Percentiles rank a stretch among this genome's conserved stretches.
These are phyloP conservation scores for Macquaria australasica DNA, from an alignment of 2,113 vertebrate genomes.

Conservation along the genomic window DNA sequence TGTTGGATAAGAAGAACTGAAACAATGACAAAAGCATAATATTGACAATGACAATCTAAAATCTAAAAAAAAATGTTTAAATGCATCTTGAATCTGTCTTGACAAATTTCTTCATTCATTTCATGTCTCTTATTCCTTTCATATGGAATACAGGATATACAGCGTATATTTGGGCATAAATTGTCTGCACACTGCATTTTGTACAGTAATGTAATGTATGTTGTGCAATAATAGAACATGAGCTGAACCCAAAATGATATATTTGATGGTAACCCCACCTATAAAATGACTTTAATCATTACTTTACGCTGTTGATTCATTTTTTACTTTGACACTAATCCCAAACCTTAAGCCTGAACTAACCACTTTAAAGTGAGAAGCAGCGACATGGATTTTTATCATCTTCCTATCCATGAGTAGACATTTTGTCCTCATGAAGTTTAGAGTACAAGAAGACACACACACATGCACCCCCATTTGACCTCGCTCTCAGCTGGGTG, in stretches of 20 bases:
- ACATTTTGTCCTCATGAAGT: slow-evolving; percentile 18
- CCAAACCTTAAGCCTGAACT: not conserved
- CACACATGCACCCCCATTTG: slow-evolving; percentile 42
- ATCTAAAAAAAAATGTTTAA: not conserved
- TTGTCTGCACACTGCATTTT: not conserved
- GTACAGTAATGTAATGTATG: not conserved
- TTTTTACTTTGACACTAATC: not conserved
- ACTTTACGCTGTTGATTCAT: not conserved
- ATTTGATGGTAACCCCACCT: not conserved
- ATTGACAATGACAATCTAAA: not conserved
- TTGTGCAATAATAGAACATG: not conserved
- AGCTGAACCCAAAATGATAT: not conserved
- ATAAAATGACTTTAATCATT: not conserved
- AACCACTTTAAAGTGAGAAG: not conserved
- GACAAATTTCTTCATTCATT: not conserved
- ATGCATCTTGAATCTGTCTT: not conserved
- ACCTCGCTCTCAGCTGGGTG: slow-evolving; percentile 68
- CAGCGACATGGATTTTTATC: not conserved
- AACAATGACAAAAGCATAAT: not conserved
- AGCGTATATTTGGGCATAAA: not conserved
- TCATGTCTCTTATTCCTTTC: not conserved
- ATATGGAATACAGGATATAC: not conserved
- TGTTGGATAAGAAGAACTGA: not conserved
- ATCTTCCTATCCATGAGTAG: not conserved
- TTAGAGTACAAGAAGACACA: not conserved